Percentiles rank a stretch among this genome's conserved stretches.
Conservation (phyloP, 2,797 vertebrate species). For the Phylloscopus collybita region DNA sequence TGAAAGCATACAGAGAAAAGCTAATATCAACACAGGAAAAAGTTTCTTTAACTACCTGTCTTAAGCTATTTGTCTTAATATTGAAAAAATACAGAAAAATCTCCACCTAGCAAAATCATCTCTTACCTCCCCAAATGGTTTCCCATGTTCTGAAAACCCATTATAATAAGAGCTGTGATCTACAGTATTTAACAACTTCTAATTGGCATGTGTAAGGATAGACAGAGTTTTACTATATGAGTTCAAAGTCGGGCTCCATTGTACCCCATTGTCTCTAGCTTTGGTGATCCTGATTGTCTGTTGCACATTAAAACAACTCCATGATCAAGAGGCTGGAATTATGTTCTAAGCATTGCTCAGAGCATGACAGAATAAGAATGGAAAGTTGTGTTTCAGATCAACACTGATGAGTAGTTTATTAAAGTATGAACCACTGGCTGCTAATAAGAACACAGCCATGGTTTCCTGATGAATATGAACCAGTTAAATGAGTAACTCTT, state of each 20-base stretch:
- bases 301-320: neutral
- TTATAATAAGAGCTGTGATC: neutral
- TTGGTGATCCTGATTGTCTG: neutral
- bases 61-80: neutral
- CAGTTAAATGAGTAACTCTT: constrained; percentile 48
- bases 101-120: neutral
- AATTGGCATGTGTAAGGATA: neutral
- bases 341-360: constrained; percentile 10
- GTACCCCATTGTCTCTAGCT: neutral
- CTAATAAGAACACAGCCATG: neutral
- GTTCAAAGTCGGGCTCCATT: neutral
- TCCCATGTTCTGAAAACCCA: neutral
- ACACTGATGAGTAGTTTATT: constrained; percentile 41
- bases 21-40: neutral
- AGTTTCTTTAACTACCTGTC: neutral
- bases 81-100: neutral
- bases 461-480: constrained; percentile 24
- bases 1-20: neutral
- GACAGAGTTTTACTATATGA: neutral
- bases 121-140: neutral
- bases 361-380: constrained; percentile 27
- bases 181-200: neutral
- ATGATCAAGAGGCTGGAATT: constrained; percentile 8
- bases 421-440: constrained; percentile 29
- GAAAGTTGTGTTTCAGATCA: constrained; percentile 36